Evolutionary conservation across 2,888 invertebrate genomes (phyloP).

Genomic region (Troides helena): DNA sequence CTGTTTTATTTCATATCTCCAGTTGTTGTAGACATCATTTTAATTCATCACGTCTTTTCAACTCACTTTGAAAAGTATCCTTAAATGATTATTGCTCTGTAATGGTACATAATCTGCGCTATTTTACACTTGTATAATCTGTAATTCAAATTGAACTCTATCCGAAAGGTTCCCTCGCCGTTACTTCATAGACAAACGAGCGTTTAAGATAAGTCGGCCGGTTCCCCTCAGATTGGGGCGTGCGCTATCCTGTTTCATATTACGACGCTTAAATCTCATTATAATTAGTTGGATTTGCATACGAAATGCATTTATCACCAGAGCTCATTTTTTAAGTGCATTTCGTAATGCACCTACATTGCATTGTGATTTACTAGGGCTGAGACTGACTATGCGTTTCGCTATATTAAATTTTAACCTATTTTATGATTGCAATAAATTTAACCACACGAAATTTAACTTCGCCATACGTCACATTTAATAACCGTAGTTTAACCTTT

Average conservation of each 20-base stretch:
- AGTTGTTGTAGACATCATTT: no score
- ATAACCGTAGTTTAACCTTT: no score
- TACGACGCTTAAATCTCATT: conserved; percentile 63
- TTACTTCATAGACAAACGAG: conserved; percentile 21
- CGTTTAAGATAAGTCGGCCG: conserved; percentile 34
- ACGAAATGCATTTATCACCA: conserved; percentile 64
- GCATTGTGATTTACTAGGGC: conserved; percentile 44
- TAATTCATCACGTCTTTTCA: no score
- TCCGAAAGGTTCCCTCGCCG: conserved; percentile 19
- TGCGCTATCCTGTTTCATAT: conserved; percentile 34
- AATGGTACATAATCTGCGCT: neutral
- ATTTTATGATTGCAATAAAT: no score
- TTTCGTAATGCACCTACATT: conserved; percentile 42
- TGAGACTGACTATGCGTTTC: conserved; percentile 18
- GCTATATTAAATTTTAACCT: no score
- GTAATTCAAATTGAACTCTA: conserved; percentile 26
- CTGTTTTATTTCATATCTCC: no score
- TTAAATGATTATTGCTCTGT: neutral
- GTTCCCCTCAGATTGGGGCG: conserved; percentile 37
- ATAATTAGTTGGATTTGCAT: conserved; percentile 76
- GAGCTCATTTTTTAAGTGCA: conserved; percentile 58
- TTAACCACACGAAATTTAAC: no score
- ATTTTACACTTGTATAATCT: conserved; percentile 1
- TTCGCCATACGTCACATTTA: no score
- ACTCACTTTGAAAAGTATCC: neutral